Conservation (phyloP, 64 coral and sea anemone species). For the Cladopsammia gracilis region DNA sequence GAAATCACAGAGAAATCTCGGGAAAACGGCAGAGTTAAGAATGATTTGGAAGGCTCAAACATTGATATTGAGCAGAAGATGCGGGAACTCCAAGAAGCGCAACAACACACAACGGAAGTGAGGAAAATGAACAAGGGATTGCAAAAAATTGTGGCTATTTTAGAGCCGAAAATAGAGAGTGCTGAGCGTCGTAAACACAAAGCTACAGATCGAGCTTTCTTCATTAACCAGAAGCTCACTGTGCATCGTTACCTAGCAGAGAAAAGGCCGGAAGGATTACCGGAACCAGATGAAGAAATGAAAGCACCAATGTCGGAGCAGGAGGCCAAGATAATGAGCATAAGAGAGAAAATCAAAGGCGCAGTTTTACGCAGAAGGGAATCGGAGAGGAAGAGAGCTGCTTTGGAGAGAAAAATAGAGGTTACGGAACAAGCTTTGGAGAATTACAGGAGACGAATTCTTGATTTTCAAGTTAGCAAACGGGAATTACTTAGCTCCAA, state of each 20-base stretch:
- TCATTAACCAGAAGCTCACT: conserved; percentile 16
- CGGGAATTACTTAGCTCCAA: conserved; percentile 35
- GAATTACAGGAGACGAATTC: conserved; percentile 22
- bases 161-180: conserved; percentile 40
- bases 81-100: neutral
- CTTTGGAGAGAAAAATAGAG: conserved; percentile 20
- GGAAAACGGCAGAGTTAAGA: conserved; percentile 12
- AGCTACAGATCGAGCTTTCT: conserved; percentile 10
- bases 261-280: conserved; percentile 28
- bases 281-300: conserved; percentile 9
- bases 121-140: conserved; percentile 37
- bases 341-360: conserved; percentile 13
- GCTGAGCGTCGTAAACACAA: conserved; percentile 4
- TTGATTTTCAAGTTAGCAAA: conserved; percentile 44
- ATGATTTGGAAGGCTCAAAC: conserved; percentile 5
- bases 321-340: neutral
- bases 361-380: conserved; percentile 27
- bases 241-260: conserved; percentile 20
- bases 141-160: neutral
- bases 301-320: conserved; percentile 2
- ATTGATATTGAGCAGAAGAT: conserved; percentile 24
- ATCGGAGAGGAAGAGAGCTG: neutral
- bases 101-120: conserved; percentile 14
- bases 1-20: conserved; percentile 31
- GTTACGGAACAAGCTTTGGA: conserved; percentile 22